Percentiles rank a stretch among this genome's conserved stretches.
Evolutionary conservation across 2,113 vertebrate species (phyloP).

Genomic region (Hemiprocne comata): DNA sequence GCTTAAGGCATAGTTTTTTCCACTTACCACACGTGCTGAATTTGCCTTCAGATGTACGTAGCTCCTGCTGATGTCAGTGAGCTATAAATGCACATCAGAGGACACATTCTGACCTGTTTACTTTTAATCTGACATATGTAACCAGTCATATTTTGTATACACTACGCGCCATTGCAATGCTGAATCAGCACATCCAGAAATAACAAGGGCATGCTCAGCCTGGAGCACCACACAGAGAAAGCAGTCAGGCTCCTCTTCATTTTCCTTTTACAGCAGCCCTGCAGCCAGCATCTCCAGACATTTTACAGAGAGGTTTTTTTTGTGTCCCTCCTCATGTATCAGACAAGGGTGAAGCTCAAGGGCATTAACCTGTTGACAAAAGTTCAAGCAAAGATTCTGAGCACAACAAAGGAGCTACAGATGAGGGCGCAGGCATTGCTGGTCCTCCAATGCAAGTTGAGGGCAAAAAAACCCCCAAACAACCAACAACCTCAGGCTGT

Average conservation of each 20-base stretch:
- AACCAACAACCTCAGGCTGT: not conserved
- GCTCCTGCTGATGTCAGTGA: not conserved
- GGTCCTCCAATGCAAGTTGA: not conserved
- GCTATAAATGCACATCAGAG: constrained; percentile 5
- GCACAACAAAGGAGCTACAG: not conserved
- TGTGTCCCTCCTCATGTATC: not conserved
- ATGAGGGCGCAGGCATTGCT: not conserved
- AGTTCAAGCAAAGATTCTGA: not conserved
- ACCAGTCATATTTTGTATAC: constrained; percentile 27
- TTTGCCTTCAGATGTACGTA: not conserved
- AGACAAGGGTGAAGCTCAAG: not conserved
- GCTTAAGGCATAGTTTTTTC: not conserved
- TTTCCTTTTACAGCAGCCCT: not conserved
- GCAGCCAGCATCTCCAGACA: not conserved
- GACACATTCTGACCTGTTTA: not conserved
- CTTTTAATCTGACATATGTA: not conserved
- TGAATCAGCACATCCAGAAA: constrained; percentile 17
- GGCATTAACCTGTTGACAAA: not conserved
- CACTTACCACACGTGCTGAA: not conserved
- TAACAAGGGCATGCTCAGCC: not conserved
- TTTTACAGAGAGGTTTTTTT: not conserved
- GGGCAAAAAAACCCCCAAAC: no score
- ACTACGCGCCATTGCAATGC: not conserved
- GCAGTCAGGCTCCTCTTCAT: not conserved
- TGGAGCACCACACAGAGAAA: not conserved